phyloP scores from a whole-genome alignment of 2,113 vertebrate species.

The Oophaga pumilio region DNA sequence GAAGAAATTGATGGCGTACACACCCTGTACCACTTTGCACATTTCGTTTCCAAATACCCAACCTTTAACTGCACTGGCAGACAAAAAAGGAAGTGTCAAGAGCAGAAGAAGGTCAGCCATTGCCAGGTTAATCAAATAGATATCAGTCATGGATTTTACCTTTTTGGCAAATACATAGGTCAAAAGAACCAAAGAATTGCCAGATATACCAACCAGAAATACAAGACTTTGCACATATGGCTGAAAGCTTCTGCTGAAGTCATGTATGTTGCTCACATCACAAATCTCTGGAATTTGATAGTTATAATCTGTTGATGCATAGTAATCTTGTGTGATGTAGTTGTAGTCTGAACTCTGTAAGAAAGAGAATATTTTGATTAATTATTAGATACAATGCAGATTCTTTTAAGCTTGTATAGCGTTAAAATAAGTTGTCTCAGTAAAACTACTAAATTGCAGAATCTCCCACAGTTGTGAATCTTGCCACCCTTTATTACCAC shows the following conservation, averaged over 20 bases:
- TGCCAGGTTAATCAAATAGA: constrained; percentile 87
- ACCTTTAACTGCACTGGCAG: constrained; percentile 62
- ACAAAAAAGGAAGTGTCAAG: constrained; percentile 79
- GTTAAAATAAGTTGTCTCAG: background rate
- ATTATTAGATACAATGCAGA: background rate
- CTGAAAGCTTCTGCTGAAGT: constrained; percentile 75
- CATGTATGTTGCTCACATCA: constrained; percentile 66
- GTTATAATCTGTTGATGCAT: background rate
- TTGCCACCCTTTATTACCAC: too few species aligned
- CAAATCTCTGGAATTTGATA: constrained; percentile 66
- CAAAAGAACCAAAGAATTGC: constrained; percentile 86
- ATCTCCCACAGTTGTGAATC: too few species aligned
- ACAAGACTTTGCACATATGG: constrained; percentile 73
- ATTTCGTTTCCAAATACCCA: constrained; percentile 71
- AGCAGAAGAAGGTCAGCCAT: constrained; percentile 87
- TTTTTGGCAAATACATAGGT: constrained; percentile 77
- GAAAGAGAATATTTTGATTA: background rate
- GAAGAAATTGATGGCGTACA: constrained; percentile 86
- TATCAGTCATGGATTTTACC: constrained; percentile 75
- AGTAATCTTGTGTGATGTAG: constrained; percentile 23
- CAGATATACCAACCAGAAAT: constrained; percentile 76
- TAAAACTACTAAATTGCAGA: too few species aligned
- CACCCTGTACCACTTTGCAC: constrained; percentile 75
- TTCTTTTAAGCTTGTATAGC: background rate
- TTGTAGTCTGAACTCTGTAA: background rate